Evolutionary conservation across 2,113 vertebrate genomes (phyloP), one percentile per base, ranked within the genome.

Genomic region (Phylloscopus trochiloides): DNA sequence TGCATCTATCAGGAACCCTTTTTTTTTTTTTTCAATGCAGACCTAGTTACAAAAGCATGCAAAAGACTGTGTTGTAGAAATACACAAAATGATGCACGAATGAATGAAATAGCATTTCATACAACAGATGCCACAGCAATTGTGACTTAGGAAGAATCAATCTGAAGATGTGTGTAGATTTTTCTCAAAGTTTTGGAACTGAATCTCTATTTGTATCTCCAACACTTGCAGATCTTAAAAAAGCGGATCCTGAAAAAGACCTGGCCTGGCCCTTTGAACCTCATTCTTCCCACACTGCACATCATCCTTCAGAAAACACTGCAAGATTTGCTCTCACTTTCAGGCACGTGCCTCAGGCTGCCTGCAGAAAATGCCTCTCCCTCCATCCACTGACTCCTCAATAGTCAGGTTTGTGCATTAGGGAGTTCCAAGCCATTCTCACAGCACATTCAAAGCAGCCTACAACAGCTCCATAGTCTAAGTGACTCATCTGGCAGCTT

Each of bases 91-190:
- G 36, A 7, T 63, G 55, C 43, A 48, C 51, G 48, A 86, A 68
- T 40, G 51, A 85, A 34, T 28, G 22, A 57, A 76, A 70, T 1
- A 65, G 31, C 55, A n/a, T 74, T 92, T 89, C 61, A 68, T n/a
- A 55, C 88, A 88, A 31, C 61, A 91, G 86, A 84, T 77, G 76
- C n/a, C 86, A 68, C 7, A 7, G 36, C 34, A 38, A 77, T 77
- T 42, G 24, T 24, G 86, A 62, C 38, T 83, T 16, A 17, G 34
- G 12, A 45, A 55, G 7, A 12, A 72, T 26, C 50, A 48, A 22
- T n/a, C 51, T 38, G 50, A 80, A 51, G 47, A 25, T 4, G 10
- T 0, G 3, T 5, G 34, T 0, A 1, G 1, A n/a, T 9, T 14
- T 57, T 68, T 36, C 55, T 67, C 3, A 1, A 17, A 24, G 31